Evolutionary conservation across 1,140 invertebrate genomes (phyloP).

Genomic region (Cotesia chilonis): DNA sequence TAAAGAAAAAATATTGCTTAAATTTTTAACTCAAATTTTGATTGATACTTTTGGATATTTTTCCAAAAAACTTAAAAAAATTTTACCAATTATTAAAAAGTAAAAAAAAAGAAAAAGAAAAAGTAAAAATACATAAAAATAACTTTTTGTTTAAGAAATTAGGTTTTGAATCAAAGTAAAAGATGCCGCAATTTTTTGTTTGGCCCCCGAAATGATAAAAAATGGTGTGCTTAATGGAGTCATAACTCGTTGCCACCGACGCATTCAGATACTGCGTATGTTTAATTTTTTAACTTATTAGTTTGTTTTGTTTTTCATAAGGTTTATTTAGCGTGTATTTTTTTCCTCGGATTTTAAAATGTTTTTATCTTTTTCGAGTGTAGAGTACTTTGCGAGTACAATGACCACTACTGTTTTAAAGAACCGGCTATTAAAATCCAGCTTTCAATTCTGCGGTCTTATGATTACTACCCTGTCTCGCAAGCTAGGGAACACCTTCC

Average conservation of each 20-base stretch:
- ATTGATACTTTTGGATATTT: no score
- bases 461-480: slow-evolving; percentile 4
- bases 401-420: slow-evolving; percentile 34
- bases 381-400: neutral
- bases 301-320: neutral
- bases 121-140: slow-evolving; percentile 10
- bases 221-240: slow-evolving; percentile 53
- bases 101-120: no score
- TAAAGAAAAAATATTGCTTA: no score
- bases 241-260: slow-evolving; percentile 46
- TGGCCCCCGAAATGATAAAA: slow-evolving; percentile 33
- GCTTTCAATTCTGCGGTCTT: slow-evolving; percentile 15
- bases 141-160: neutral
- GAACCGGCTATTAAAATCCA: slow-evolving; percentile 8
- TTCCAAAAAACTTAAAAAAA: no score
- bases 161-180: slow-evolving; percentile 8
- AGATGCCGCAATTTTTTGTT: no score
- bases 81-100: no score
- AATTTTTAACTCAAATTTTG: no score
- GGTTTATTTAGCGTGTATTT: slow-evolving; percentile 18
- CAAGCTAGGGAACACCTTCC: neutral
- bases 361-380: no score
- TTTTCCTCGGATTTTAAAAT: slow-evolving; percentile 13
- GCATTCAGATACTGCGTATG: slow-evolving; percentile 20
- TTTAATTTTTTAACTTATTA: neutral